Evolutionary conservation across 2,113 vertebrate genomes (phyloP).

Genomic region (Rhynchomys soricoides): DNA sequence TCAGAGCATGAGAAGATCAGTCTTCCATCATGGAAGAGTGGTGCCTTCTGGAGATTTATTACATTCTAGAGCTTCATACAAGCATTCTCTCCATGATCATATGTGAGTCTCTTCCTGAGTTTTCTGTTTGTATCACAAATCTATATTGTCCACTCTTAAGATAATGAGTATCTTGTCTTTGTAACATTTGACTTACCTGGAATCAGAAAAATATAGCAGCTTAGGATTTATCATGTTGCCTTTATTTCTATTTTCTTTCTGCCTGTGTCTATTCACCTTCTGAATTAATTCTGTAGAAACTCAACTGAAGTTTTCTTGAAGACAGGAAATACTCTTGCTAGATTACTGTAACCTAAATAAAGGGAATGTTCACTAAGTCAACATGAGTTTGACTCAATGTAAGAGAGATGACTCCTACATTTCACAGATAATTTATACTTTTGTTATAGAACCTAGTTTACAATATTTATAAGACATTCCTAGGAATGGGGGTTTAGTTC

Average conservation of each 20-base stretch:
- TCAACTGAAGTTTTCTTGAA: neutral
- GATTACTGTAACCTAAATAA: neutral
- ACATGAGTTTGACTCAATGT: neutral
- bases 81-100: neutral
- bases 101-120: neutral
- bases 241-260: neutral
- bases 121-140: neutral
- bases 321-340: neutral
- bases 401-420: accelerated
- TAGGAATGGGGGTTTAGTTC: neutral
- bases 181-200: neutral
- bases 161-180: neutral
- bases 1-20: neutral
- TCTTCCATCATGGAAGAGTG: neutral
- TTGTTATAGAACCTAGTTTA: neutral
- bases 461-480: too few species aligned
- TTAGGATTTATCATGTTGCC: neutral
- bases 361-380: neutral
- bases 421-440: neutral
- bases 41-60: neutral
- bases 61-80: neutral
- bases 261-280: neutral
- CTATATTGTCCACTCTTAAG: neutral
- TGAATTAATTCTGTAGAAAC: neutral
- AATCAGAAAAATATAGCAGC: neutral